Conservation (phyloP, 2,797 vertebrate species). For the Prionace glauca region DNA sequence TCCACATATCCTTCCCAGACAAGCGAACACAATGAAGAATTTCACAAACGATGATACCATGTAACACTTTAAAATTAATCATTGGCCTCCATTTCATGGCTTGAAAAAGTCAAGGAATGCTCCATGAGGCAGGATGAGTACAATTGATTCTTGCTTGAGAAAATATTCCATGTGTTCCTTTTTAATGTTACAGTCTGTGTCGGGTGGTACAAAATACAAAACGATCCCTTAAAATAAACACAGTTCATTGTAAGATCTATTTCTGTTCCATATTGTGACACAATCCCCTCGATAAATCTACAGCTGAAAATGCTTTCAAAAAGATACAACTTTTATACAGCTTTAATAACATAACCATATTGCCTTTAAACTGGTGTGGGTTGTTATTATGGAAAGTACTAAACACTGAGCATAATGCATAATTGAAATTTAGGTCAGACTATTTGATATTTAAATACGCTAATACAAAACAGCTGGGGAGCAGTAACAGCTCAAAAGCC, state of each 20-base stretch:
- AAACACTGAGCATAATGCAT: not conserved
- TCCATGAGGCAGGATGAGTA: not conserved
- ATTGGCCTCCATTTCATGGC: not conserved
- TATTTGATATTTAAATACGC: not conserved
- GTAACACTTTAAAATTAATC: not conserved
- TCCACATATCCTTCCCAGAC: not conserved
- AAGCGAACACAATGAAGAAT: slow-evolving; percentile 13
- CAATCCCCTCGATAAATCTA: not conserved
- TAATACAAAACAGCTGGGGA: not conserved
- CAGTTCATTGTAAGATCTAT: not conserved
- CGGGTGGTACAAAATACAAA: not conserved
- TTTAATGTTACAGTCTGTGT: not conserved
- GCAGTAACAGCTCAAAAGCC: not conserved
- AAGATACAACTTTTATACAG: not conserved
- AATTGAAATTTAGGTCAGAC: not conserved
- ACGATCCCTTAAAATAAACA: not conserved
- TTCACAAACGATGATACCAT: not conserved
- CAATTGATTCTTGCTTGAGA: not conserved
- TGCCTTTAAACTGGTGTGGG: not conserved
- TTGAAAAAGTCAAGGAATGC: not conserved
- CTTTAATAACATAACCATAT: not conserved
- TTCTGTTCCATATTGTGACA: not conserved
- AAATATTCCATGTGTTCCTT: not conserved
- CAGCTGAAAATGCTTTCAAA: not conserved
- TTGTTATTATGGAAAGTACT: not conserved